Evolutionary conservation across 2,888 invertebrate species (phyloP), one percentile per base, ranked within the genome.

Genomic region (Oegoconia quadripuncta): DNA sequence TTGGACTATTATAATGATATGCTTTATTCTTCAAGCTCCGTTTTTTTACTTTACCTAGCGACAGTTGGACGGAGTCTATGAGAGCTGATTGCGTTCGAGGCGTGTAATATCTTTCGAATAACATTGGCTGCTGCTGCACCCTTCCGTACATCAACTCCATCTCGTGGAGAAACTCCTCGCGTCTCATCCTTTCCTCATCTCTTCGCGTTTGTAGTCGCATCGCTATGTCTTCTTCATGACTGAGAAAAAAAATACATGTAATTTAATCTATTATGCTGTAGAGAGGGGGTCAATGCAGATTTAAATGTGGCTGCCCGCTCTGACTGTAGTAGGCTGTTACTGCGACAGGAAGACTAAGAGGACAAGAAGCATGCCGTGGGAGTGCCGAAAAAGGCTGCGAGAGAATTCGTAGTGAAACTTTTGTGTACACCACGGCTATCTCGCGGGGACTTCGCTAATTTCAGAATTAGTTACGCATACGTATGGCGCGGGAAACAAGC

Each of bases 61-160:
- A 83, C 11, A 79, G 44, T 39, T 77, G 76, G 30, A 78, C 48
- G 28, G 64, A 68, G 34, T 83, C 80, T 2, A 70, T 45, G 0
- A 74, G 65, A 1, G 65, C 62, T 2, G 76, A 70, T 4, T 71
- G 51, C 1, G 74, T 65, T n/a, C 78, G 55, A 1, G 91, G 91
- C 42, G 91, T 90, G 29, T 92, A 91, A 59, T 91, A 91, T 46
- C 93, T 78, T 67, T 93, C 92, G 57, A 93, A 93, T 4, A 93
- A 86, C 55, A 92, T 90, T 0, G 93, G 93, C 52, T 93, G 93
- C 50, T 89, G 89, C 38, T 91, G 90, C 0, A 93, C 93, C 48
- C 93, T 83, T 14, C 91, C 90, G 46, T 92, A 80, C 93, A 93
- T 93, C 48, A 91, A 67, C 59, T 93, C 91, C 93, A 93, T 93